Conservation (phyloP, 2,113 vertebrate genomes). For the Archocentrus centrarchus region DNA sequence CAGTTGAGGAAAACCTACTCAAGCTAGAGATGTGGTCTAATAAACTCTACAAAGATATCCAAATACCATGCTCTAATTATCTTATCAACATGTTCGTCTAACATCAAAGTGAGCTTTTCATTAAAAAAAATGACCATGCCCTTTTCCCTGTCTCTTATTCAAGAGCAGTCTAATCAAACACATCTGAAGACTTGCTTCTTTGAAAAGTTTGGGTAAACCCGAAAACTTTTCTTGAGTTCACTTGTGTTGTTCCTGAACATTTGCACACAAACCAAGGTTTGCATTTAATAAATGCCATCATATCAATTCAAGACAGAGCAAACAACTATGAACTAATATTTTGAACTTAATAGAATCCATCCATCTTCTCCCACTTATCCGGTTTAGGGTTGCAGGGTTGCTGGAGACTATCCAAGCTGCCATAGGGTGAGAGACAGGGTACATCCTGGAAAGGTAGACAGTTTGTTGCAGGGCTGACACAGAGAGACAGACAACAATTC, state of each 20-base stretch:
- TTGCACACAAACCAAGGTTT: not conserved
- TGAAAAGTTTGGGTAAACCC: conserved; percentile 28
- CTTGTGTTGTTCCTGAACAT: not conserved
- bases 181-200: not conserved
- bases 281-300: not conserved
- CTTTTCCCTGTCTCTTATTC: conserved; percentile 44
- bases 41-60: conserved; percentile 62
- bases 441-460: too few species aligned
- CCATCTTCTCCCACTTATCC: too few species aligned
- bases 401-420: too few species aligned
- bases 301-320: not conserved
- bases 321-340: not conserved
- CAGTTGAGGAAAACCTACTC: conserved; percentile 35
- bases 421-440: too few species aligned
- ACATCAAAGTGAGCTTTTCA: conserved; percentile 62
- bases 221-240: conserved; percentile 30
- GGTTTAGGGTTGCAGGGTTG: too few species aligned
- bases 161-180: conserved; percentile 41
- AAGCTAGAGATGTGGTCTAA: conserved; percentile 46
- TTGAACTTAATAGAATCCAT: not conserved
- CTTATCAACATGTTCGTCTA: conserved; percentile 47
- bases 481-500: too few species aligned
- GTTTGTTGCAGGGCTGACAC: too few species aligned
- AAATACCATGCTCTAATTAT: conserved; percentile 69
- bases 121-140: conserved; percentile 43